Conservation (phyloP, 2,113 vertebrate species). For the Rattus rattus region DNA sequence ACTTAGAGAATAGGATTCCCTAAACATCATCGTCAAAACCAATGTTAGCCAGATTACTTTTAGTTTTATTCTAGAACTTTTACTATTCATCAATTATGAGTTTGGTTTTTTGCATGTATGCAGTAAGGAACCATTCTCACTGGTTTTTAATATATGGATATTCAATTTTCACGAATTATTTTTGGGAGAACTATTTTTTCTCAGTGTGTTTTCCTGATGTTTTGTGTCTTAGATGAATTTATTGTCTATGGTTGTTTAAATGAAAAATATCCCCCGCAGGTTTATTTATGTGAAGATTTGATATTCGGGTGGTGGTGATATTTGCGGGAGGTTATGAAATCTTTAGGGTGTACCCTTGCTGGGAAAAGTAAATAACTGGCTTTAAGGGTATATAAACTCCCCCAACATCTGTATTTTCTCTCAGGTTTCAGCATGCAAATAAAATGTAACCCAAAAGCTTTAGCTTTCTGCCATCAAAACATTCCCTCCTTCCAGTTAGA, state of each 20-base stretch:
- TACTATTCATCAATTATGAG: not conserved
- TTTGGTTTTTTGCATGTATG: not conserved
- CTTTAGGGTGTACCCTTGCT: not conserved
- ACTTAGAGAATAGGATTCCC: not conserved
- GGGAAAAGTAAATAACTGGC: not conserved
- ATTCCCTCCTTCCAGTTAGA: not conserved
- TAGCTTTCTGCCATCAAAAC: no score
- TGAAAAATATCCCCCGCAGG: no score
- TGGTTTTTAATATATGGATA: not conserved
- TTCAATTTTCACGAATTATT: not conserved
- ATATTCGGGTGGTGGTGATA: not conserved
- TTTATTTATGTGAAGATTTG: not conserved
- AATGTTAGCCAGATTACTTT: not conserved
- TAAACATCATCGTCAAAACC: not conserved
- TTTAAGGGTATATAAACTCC: not conserved
- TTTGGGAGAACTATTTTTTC: not conserved
- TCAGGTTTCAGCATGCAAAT: not conserved
- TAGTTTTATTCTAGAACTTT: not conserved
- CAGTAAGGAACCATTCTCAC: not conserved
- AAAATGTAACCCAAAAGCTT: no score
- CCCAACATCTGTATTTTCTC: no score
- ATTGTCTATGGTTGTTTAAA: not conserved
- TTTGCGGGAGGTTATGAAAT: not conserved
- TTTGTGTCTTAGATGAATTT: not conserved
- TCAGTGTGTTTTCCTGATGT: not conserved